Evolutionary conservation across 2,113 vertebrate genomes (phyloP), one percentile per base, ranked within the genome.

Genomic region (Archocentrus centrarchus): DNA sequence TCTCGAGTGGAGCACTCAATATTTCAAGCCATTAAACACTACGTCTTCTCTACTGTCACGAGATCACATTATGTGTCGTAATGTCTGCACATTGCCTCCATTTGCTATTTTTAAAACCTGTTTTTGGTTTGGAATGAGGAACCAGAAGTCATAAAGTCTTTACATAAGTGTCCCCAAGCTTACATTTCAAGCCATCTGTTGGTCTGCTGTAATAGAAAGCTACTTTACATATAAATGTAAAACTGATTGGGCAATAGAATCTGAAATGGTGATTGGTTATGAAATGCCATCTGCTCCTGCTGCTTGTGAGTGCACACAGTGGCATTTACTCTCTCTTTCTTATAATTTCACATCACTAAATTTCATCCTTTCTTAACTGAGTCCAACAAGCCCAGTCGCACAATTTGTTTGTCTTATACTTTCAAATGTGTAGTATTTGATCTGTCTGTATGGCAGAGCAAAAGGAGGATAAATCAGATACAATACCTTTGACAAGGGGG

Each of bases 191-290:
- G 57, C 89, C 92, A 93, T 92, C 89, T 94, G 93, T 73, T 92
- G 83, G 85, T 90, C 79, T 85, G 75, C 82, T 86, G 88, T 75
- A 92, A 86, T 41, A 84, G 39, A 59, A 24, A 41, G 32, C 78
- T 79, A 66, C 89, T 92, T 93, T 86, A 88, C 89, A 91, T 90
- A 86, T 83, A 90, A 92, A 93, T 93, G 84, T 84, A 77, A 90
- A 93, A 91, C 66, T 84, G 88, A 94, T 85, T 92, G 88, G 85
- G 75, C 76, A 85, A 87, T 89, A 90, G 85, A 90, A 79, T 83
- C 32, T 87, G 53, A 86, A 87, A 91, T 77, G 83, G 79, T 88
- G 84, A 93, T 91, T 92, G 82, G 77, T 86, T 84, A 86, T 90
- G 79, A 89, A 88, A 88, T 39, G 27, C 92, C 93, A 93, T 93